phyloP scores from a whole-genome alignment of 2,797 vertebrate genomes.

The Pangasius larnaudii region DNA sequence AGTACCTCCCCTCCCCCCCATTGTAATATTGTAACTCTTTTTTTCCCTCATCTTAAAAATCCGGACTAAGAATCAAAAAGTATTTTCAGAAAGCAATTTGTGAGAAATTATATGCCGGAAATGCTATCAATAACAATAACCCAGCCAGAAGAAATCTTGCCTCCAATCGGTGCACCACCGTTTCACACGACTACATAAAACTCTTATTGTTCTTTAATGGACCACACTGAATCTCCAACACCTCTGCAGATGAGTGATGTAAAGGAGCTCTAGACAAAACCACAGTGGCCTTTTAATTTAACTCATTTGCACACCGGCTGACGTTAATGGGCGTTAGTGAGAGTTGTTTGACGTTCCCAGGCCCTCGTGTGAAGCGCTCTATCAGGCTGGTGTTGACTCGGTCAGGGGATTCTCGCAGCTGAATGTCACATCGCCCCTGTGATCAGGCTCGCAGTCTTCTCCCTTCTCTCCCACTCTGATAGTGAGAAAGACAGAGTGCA shows the following conservation, averaged over 20 bases:
- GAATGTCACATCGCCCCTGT: constrained; percentile 58
- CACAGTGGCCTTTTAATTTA: constrained; percentile 42
- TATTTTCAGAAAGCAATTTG: not conserved
- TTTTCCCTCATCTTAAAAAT: not conserved
- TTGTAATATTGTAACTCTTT: not conserved
- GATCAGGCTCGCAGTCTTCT: constrained; percentile 32
- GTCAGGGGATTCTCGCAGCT: constrained; percentile 50
- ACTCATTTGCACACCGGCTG: not conserved
- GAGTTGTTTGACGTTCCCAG: constrained; percentile 50
- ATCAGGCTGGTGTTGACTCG: constrained; percentile 50
- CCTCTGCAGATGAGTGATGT: constrained; percentile 46
- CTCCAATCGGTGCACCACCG: not conserved
- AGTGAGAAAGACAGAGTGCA: constrained; percentile 21
- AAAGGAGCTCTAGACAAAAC: constrained; percentile 45
- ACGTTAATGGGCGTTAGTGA: constrained; percentile 44
- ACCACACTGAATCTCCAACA: constrained; percentile 18
- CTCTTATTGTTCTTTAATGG: constrained; percentile 25
- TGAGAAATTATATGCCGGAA: not conserved
- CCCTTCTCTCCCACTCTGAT: constrained; percentile 56
- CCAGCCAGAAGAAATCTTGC: not conserved
- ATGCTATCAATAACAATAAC: not conserved
- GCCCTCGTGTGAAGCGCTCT: constrained; percentile 36
- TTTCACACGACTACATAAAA: constrained; percentile 24
- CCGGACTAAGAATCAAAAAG: not conserved
- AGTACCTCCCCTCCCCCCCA: too few species aligned